These are phyloP conservation scores for Ceratoteleas bidentatus DNA, from an alignment of 1,140 invertebrate genomes.

Conservation along the genomic window DNA sequence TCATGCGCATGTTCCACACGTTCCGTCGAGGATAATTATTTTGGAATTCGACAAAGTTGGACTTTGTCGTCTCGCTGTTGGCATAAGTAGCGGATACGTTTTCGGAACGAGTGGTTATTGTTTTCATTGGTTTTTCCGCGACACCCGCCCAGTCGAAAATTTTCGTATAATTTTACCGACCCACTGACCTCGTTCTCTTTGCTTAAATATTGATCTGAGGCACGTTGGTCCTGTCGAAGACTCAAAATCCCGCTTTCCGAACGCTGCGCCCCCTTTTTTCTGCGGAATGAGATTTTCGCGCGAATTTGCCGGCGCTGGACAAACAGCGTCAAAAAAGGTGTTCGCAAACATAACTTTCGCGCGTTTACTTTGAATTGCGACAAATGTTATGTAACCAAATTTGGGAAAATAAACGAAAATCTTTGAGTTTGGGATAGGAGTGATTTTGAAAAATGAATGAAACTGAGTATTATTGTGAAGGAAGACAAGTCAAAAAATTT, in stretches of 20 bases:
- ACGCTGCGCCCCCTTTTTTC: constrained; percentile 20
- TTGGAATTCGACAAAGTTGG: constrained; percentile 7
- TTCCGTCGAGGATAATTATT: neutral
- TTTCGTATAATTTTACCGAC: constrained; percentile 67
- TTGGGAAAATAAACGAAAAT: too few relatives aligned
- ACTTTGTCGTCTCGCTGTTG: constrained; percentile 29
- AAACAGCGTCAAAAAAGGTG: too few relatives aligned
- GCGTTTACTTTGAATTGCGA: too few relatives aligned
- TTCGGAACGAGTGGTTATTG: neutral
- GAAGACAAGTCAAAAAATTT: too few relatives aligned
- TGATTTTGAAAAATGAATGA: too few relatives aligned
- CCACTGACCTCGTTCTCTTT: constrained; percentile 66
- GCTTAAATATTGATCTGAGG: constrained; percentile 63
- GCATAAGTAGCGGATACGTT: neutral
- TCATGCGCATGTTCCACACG: constrained; percentile 20
- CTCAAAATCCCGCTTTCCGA: constrained; percentile 38
- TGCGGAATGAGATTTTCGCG: constrained; percentile 22
- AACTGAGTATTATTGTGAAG: too few relatives aligned
- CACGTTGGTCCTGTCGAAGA: constrained; percentile 66
- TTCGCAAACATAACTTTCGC: too few relatives aligned
- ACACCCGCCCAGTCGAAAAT: constrained; percentile 65
- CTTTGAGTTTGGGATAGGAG: too few relatives aligned
- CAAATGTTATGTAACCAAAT: too few relatives aligned
- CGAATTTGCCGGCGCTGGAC: neutral
- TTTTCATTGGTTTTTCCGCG: constrained; percentile 57